Evolutionary conservation across 2,888 invertebrate genomes (phyloP).

Genomic region (Pristionchus arcanus): DNA sequence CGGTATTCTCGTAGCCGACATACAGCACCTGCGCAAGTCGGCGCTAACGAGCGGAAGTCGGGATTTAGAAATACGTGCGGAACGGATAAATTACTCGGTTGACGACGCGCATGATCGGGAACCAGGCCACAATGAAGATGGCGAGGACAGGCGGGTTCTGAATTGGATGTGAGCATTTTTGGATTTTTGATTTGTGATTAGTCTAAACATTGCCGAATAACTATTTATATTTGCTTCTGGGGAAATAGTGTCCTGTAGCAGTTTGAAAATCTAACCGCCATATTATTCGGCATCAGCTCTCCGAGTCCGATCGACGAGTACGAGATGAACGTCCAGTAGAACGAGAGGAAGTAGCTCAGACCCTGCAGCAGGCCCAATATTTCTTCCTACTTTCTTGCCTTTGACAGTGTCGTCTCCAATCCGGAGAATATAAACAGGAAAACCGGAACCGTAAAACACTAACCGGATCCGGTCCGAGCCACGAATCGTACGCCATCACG

Average conservation of each 20-base stretch:
- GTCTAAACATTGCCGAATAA: too few species aligned
- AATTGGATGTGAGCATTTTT: neutral
- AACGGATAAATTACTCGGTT: slow-evolving; percentile 63
- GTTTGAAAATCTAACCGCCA: neutral
- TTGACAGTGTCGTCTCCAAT: neutral
- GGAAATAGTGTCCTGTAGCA: too few species aligned
- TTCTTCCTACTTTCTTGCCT: neutral
- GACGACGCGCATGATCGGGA: slow-evolving; percentile 65
- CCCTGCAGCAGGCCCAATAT: neutral
- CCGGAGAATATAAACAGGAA: too few species aligned
- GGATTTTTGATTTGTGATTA: neutral
- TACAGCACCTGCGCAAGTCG: slow-evolving; percentile 24
- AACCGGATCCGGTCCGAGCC: neutral
- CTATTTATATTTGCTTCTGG: too few species aligned
- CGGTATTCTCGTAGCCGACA: slow-evolving; percentile 28
- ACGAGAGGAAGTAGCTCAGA: neutral
- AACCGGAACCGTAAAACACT: neutral
- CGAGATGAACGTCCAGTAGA: slow-evolving; percentile 47
- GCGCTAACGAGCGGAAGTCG: neutral
- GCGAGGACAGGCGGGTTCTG: slow-evolving; percentile 16
- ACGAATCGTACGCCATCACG: slow-evolving; percentile 1
- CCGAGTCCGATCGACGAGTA: slow-evolving; percentile 16
- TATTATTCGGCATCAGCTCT: slow-evolving; percentile 36
- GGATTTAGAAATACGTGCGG: neutral
- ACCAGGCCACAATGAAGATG: slow-evolving; percentile 56